Evolutionary conservation across 2,797 vertebrate species (phyloP).

Genomic region (Triplophysa yarkandensis): DNA sequence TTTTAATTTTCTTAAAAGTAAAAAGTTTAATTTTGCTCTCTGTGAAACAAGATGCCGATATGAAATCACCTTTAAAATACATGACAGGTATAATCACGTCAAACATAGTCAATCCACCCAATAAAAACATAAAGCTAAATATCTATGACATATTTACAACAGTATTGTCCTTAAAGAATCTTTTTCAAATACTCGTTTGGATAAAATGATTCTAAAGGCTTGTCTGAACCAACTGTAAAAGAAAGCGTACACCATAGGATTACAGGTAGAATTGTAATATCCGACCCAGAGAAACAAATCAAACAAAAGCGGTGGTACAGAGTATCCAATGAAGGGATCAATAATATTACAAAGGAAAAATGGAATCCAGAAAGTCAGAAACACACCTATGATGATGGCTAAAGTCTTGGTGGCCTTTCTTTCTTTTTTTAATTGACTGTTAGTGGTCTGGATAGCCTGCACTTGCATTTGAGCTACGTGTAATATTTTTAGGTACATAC

Average conservation of each 20-base stretch:
- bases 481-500: conserved; percentile 57
- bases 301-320: conserved; percentile 67
- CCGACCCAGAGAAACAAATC: conserved; percentile 79
- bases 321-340: conserved; percentile 73
- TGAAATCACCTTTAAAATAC: too few species aligned
- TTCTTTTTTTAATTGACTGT: conserved; percentile 70
- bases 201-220: conserved; percentile 76
- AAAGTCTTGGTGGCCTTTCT: conserved; percentile 77
- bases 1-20: not conserved
- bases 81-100: too few species aligned
- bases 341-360: conserved; percentile 78
- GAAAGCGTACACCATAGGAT: conserved; percentile 82
- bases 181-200: conserved; percentile 75
- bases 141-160: conserved; percentile 56
- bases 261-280: conserved; percentile 82
- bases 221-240: conserved; percentile 82
- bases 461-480: conserved; percentile 72
- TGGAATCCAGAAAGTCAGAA: conserved; percentile 79
- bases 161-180: conserved; percentile 61
- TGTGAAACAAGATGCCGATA: not conserved
- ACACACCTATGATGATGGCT: conserved; percentile 78
- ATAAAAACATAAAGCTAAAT: too few species aligned
- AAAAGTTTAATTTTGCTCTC: not conserved
- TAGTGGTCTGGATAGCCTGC: conserved; percentile 67
- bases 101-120: too few species aligned